These are phyloP conservation scores for Cinclus mexicanus DNA, from an alignment of 2,113 vertebrate genomes.

Conservation along the genomic window DNA sequence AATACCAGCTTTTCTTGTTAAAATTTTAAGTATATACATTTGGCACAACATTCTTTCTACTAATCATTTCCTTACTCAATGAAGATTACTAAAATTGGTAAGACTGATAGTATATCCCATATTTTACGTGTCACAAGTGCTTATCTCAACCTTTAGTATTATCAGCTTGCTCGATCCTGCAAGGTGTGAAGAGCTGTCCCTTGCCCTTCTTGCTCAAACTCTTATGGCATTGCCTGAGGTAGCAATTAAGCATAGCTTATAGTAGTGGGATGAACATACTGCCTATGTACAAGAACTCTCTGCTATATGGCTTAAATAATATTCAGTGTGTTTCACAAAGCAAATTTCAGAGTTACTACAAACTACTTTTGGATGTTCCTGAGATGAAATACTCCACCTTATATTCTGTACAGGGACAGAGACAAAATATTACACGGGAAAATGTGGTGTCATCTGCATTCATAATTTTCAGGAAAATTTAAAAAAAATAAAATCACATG, in stretches of 20 bases:
- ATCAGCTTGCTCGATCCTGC: background rate
- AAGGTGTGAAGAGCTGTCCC: background rate
- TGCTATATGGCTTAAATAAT: background rate
- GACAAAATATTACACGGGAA: background rate
- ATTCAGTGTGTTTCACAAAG: background rate
- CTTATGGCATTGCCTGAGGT: background rate
- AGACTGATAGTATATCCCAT: background rate
- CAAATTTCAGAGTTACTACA: background rate
- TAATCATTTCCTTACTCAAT: background rate
- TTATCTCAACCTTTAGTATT: background rate
- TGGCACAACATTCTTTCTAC: background rate
- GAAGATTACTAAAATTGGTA: background rate
- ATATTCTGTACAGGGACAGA: background rate
- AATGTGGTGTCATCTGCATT: background rate
- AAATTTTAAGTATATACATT: background rate
- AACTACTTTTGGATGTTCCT: background rate
- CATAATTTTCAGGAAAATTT: background rate
- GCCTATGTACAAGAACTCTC: background rate
- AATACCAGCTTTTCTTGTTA: background rate
- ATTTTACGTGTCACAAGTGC: background rate
- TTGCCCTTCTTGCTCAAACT: background rate
- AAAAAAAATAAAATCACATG: background rate
- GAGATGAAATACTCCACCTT: background rate
- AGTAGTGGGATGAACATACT: background rate
- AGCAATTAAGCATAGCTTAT: background rate